phyloP scores from a whole-genome alignment of 2,888 invertebrate genomes.

The Prionchulus punctatus region DNA sequence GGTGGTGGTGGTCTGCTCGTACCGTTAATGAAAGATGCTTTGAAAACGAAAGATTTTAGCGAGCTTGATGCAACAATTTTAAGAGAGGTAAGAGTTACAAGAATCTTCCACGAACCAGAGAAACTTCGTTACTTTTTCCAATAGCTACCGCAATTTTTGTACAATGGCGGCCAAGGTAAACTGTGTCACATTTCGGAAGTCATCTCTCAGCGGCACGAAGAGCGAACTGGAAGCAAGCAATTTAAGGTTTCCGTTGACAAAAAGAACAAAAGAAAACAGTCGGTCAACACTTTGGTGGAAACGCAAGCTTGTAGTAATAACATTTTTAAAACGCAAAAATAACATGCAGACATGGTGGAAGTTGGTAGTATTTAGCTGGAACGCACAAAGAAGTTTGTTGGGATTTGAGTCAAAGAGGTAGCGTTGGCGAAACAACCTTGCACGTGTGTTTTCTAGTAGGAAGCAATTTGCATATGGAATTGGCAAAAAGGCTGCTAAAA shows the following conservation, averaged over 20 bases:
- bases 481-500: constrained; percentile 72
- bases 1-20: constrained; percentile 86
- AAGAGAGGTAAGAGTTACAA: constrained; percentile 9
- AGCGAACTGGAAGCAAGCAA: too few relatives aligned
- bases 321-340: not conserved
- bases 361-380: constrained; percentile 32
- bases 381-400: constrained; percentile 72
- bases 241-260: too few relatives aligned
- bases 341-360: constrained; percentile 20
- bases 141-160: constrained; percentile 66
- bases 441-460: constrained; percentile 82
- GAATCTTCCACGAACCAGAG: not conserved
- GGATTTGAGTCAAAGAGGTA: constrained; percentile 69
- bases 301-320: too few relatives aligned
- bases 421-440: constrained; percentile 84
- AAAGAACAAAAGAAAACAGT: too few relatives aligned
- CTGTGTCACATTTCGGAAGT: constrained; percentile 74
- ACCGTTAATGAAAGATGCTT: constrained; percentile 48
- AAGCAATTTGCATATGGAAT: constrained; percentile 71
- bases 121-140: not conserved
- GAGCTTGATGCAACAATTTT: constrained; percentile 11
- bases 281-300: too few relatives aligned
- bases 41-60: constrained; percentile 9
- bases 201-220: constrained; percentile 68
- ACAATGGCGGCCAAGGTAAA: constrained; percentile 77